Base-by-base conservation (phyloP, 2,888 invertebrate genomes). In the Eustalomyia histrio region DNA sequence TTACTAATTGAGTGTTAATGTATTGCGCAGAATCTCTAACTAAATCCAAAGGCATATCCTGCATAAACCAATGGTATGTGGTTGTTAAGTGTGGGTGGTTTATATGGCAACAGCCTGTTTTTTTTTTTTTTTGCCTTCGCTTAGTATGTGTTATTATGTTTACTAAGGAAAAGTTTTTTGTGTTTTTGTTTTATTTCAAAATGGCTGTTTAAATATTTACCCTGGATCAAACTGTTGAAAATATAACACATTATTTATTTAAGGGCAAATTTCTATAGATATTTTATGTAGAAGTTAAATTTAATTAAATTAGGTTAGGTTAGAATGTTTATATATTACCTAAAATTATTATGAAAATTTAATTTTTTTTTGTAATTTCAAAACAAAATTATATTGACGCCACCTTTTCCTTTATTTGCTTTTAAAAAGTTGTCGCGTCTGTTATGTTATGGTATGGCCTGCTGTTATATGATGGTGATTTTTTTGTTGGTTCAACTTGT, bases 131-230 rank as follows among this genome's bases (percentile, higher is more conserved):
- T 4, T n/a, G n/a, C n/a, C 18, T 47, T 39, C 24, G 21, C 55
- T 29, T 53, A 53, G 24, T 57, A 29, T 29, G 64, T 16, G 73
- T 73, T 60, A 68, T 68, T 78, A 68, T 68, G 58, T 29, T 75
- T 52, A 60, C 52, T 52, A 78, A 79, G 69, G 71, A 79, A 78
- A 82, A 84, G 79, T 16, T 63, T 18, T 43, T 1, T 43, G 43
- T 43, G 7, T 35, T 39, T 39, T 29, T 29, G 29, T 29, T 6
- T 29, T 60, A 60, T 76, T 88, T 86, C 90, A 89, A 89, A 89
- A 89, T 89, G 89, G 89, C 90, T 89, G 88, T 86, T 81, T 85
- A 88, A 90, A 90, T 86, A 90, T 87, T 89, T 88, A 60, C 50
- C 74, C 72, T 52, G 78, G 78, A 78, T 79, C 69, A 73, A n/a